phyloP scores from a whole-genome alignment of 2,888 invertebrate genomes.

The Caenorhabditis macrosperma region DNA sequence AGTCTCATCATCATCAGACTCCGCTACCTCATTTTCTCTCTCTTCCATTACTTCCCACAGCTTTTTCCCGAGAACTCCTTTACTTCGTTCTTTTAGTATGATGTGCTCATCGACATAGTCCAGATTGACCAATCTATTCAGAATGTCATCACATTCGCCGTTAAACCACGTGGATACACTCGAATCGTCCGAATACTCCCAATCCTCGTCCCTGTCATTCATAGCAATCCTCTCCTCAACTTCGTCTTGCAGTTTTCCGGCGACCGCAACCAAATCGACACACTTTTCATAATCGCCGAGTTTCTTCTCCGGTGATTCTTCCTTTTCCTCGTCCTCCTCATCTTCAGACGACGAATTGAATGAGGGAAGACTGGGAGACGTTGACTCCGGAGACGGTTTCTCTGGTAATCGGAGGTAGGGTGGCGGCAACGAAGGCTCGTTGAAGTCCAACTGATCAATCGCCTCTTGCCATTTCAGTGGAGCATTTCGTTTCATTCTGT shows the following conservation, averaged over 20 bases:
- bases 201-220: slow-evolving; percentile 7
- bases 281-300: slow-evolving; percentile 1
- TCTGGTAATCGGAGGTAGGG: background rate
- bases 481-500: slow-evolving; percentile 14
- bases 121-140: slow-evolving; percentile 27
- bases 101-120: slow-evolving; percentile 41
- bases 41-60: slow-evolving; percentile 13
- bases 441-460: background rate
- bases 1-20: slow-evolving; percentile 18
- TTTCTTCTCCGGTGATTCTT: background rate
- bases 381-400: background rate
- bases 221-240: background rate
- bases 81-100: slow-evolving; percentile 29
- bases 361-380: background rate
- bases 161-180: slow-evolving; percentile 39
- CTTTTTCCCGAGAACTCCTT: slow-evolving; percentile 31
- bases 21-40: background rate
- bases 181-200: slow-evolving; percentile 49
- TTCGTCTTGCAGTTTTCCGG: slow-evolving; percentile 9
- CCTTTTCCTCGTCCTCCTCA: slow-evolving; percentile 13
- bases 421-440: background rate
- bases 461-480: slow-evolving; percentile 9
- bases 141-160: slow-evolving; percentile 15
- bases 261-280: slow-evolving; percentile 2
- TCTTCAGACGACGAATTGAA: slow-evolving; percentile 41